Percentiles rank a stretch among this genome's conserved stretches.
phyloP scores from a whole-genome alignment of 2,888 invertebrate genomes.

The Thecocarcelia acutangulata region DNA sequence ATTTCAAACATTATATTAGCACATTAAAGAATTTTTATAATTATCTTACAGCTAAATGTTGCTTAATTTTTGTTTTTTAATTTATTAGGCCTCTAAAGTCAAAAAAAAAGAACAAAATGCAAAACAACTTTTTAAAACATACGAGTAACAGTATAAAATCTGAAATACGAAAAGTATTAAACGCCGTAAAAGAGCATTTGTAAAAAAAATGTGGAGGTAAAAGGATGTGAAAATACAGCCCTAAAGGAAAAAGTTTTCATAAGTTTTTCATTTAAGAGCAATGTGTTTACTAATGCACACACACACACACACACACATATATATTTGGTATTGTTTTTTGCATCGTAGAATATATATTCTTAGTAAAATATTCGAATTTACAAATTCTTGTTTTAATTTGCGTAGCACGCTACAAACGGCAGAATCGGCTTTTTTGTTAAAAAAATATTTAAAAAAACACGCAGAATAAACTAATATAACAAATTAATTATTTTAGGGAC shows the following conservation, averaged over 20 bases:
- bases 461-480: too few relatives aligned
- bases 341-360: too few relatives aligned
- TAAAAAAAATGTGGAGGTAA: background rate
- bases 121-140: slow-evolving; percentile 49
- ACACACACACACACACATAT: too few relatives aligned
- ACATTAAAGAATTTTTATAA: slow-evolving; percentile 55
- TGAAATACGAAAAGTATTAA: slow-evolving; percentile 11
- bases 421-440: too few relatives aligned
- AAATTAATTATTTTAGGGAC: too few relatives aligned
- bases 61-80: slow-evolving; percentile 54
- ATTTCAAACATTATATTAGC: slow-evolving; percentile 44
- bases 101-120: background rate
- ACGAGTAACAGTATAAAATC: slow-evolving; percentile 8
- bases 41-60: slow-evolving; percentile 32
- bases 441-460: too few relatives aligned
- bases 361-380: too few relatives aligned
- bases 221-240: slow-evolving; percentile 66
- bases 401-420: too few relatives aligned
- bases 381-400: too few relatives aligned
- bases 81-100: slow-evolving; percentile 63
- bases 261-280: slow-evolving; percentile 58
- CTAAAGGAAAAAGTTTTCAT: slow-evolving; percentile 70
- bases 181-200: slow-evolving; percentile 12
- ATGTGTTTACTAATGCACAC: background rate
- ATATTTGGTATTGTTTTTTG: too few relatives aligned